phyloP scores from a whole-genome alignment of 2,888 invertebrate genomes.

The Idaea straminata region DNA sequence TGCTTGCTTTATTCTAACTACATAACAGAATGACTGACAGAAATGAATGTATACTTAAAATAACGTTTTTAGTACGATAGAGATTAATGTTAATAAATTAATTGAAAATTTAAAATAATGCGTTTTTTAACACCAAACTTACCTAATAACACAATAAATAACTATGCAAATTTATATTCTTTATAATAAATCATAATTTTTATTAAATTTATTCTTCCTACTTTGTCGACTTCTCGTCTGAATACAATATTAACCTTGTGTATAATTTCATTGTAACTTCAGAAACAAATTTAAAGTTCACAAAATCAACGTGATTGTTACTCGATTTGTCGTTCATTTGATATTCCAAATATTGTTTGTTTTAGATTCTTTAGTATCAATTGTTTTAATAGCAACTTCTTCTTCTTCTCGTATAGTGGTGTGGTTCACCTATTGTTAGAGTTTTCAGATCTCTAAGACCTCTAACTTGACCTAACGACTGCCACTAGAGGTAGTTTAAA shows the following conservation, averaged over 20 bases:
- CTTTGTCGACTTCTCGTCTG: constrained; percentile 15
- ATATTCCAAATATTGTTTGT: not conserved
- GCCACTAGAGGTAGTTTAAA: too few relatives aligned
- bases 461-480: too few relatives aligned
- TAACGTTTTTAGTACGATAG: too few relatives aligned
- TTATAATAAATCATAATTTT: not conserved
- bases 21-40: too few relatives aligned
- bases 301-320: constrained; percentile 34
- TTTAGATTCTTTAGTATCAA: not conserved
- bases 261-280: constrained; percentile 33
- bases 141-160: not conserved
- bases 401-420: too few relatives aligned
- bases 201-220: not conserved
- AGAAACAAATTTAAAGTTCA: constrained; percentile 25
- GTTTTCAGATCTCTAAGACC: too few relatives aligned
- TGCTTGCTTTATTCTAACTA: too few relatives aligned
- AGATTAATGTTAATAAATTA: too few relatives aligned
- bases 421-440: too few relatives aligned
- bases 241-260: constrained; percentile 17
- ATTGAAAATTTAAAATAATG: not conserved
- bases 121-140: not conserved
- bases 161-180: not conserved
- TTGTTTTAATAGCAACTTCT: not conserved
- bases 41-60: too few relatives aligned
- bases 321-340: constrained; percentile 14